Base-by-base conservation (phyloP, 2,888 invertebrate genomes). In the Didymodactylos carnosus region DNA sequence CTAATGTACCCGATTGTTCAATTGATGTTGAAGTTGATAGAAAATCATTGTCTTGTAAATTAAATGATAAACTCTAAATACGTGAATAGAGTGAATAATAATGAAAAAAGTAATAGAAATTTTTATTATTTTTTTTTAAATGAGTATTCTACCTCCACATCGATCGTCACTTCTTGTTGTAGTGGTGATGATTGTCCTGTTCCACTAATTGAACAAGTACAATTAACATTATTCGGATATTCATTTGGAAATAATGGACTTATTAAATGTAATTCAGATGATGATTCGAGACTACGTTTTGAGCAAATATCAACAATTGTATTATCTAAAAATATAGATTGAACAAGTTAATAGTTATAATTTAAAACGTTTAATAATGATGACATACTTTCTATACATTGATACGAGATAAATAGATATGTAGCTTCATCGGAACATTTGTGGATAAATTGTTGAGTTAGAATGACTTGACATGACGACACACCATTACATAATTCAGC, bases 401-500 rank as follows among this genome's bases (percentile, higher is more conserved):
- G 70, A 46, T 73, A 73, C 10, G 73, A 46, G 10, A 73, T 70
- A 46, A 46, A 73, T n/a, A 73, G 29, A 40, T 73, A 73, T 41
- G 70, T 70, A 35, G 51, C 40, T 70, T 70, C 70, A 40, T 73
- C 70, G 25, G 43, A 70, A 71, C 73, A 73, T 41, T 73, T 73
- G 70, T 73, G 73, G 10, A 73, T 73, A 41, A 70, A 73, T 25
- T 70, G 70, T 11, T 70, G 71, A 23, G 70, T 70, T 5, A 70
- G 49, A 23, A 70, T 70, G 13, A 73, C 29, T 23, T 70, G 53
- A 41, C 73, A 73, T 40, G 70, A 39, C 5, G 70, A 46, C n/a
- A 46, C 49, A 40, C 73, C 73, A 46, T 73, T 73, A 35, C 73
- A 73, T 35, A 70, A 70, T 73, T 73, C 73, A 41, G 73, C 73